A percentile compares a stretch with the other conserved stretches of the same genome.
Conservation (phyloP, 2,113 vertebrate species). For the Octodon degus region DNA sequence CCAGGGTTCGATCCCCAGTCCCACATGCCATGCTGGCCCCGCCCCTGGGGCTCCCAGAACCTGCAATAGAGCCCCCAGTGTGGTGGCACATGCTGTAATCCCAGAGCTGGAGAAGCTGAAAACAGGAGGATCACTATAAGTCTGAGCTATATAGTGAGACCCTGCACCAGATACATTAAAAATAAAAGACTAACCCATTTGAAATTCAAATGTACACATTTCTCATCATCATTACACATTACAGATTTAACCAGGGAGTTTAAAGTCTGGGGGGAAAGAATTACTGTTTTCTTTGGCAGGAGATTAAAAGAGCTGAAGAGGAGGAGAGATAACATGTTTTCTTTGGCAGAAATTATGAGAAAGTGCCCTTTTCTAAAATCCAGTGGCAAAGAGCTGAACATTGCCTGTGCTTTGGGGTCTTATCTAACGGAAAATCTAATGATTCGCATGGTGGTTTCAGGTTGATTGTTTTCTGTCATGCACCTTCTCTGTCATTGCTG, state of each 20-base stretch:
- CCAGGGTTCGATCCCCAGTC: too few species aligned
- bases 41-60: too few species aligned
- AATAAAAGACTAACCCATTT: neutral
- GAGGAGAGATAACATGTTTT: constrained; percentile 25
- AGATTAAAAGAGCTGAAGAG: neutral
- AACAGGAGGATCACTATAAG: too few species aligned
- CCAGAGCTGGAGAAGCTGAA: too few species aligned
- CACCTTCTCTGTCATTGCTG: neutral
- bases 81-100: too few species aligned
- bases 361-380: neutral
- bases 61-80: too few species aligned
- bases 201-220: constrained; percentile 52
- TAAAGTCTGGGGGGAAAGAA: neutral
- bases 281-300: constrained; percentile 44
- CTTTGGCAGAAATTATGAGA: constrained; percentile 25
- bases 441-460: neutral
- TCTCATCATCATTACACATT: neutral
- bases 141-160: too few species aligned
- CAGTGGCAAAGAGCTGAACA: neutral
- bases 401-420: neutral
- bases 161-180: too few species aligned
- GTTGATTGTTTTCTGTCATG: neutral
- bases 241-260: neutral
- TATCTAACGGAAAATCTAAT: neutral
- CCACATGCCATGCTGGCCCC: too few species aligned